Base-by-base conservation (phyloP, 37 sponge, comb jelly and placozoan genomes). In the Haliclona indistincta region DNA sequence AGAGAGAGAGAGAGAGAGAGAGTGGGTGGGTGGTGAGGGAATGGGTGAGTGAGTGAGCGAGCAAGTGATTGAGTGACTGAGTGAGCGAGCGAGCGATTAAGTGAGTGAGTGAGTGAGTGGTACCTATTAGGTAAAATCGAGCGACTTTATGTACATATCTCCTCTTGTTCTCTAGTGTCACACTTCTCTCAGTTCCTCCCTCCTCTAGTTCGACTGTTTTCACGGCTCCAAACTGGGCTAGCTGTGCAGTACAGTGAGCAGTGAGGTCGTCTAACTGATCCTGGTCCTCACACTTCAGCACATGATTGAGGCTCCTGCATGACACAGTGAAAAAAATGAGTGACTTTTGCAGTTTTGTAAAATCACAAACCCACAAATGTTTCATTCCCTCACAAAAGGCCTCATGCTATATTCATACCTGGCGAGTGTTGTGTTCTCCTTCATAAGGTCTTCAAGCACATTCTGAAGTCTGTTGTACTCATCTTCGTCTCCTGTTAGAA, bases 171-270 rank as follows among this genome's bases (percentile, higher is more conserved):
- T 47, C 56, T 45, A 85, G 54, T 6, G 81, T 84, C 17, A 84
- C 91, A 7, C 39, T 70, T 51, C 32, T 75, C 23, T 36, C 43
- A 25, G 56, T 44, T 3, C 91, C 91, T 38, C 85, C 85, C 41
- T 39, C 30, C 38, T 77, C 82, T 47, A 85, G 73, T 71, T 84
- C 91, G 11, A 76, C 43, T 1, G 75, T 75, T 34, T 80, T 58
- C 51, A 90, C 40, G 0, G 65, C 43, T 10, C 91, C 91, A 90
- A 90, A 90, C 28, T 75, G 76, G 51, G 41, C 39, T 19, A 1
- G 37, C 7, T 36, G 17, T 8, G 77, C 66, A 51, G 81, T 76
- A 64, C 84, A 84, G 19, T 65, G 66, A 2, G 65, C 42, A 8
- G 63, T 38, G n/a, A 90, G 37, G 15, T 71, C 43, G 41, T 71